Evolutionary conservation across 2,888 invertebrate species (phyloP).

Genomic region (Aricia artaxerxes): DNA sequence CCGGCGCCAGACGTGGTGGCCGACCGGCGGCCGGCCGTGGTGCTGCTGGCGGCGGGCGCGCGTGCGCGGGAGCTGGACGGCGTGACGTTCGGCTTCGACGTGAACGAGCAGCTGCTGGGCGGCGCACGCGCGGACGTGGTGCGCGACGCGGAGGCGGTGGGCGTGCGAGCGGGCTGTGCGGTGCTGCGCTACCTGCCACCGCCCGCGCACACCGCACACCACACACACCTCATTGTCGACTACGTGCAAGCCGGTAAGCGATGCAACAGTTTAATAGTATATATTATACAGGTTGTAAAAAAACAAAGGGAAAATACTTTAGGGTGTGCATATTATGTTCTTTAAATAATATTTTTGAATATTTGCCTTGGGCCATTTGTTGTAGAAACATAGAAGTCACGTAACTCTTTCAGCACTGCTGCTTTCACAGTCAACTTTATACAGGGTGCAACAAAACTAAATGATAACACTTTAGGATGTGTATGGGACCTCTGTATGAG

Average conservation of each 20-base stretch:
- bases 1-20: slow-evolving; percentile 70
- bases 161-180: slow-evolving; percentile 50
- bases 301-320: no score
- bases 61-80: slow-evolving; percentile 81
- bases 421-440: no score
- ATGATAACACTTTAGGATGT: no score
- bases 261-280: slow-evolving; percentile 34
- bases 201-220: slow-evolving; percentile 48
- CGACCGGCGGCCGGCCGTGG: slow-evolving; percentile 84
- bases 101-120: slow-evolving; percentile 86
- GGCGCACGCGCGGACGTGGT: slow-evolving; percentile 49
- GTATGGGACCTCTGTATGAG: no score
- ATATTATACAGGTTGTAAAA: no score
- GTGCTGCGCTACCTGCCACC: slow-evolving; percentile 54
- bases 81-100: slow-evolving; percentile 90
- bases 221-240: slow-evolving; percentile 59
- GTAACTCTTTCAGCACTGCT: no score
- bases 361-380: no score
- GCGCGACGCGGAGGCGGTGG: slow-evolving; percentile 43
- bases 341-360: no score
- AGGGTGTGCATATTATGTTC: no score
- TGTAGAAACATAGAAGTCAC: no score
- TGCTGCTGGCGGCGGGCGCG: slow-evolving; percentile 84
- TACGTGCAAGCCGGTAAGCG: slow-evolving; percentile 62
- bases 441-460: no score